Conservation (phyloP, 2,797 vertebrate species). For the Carcharodon carcharias region DNA sequence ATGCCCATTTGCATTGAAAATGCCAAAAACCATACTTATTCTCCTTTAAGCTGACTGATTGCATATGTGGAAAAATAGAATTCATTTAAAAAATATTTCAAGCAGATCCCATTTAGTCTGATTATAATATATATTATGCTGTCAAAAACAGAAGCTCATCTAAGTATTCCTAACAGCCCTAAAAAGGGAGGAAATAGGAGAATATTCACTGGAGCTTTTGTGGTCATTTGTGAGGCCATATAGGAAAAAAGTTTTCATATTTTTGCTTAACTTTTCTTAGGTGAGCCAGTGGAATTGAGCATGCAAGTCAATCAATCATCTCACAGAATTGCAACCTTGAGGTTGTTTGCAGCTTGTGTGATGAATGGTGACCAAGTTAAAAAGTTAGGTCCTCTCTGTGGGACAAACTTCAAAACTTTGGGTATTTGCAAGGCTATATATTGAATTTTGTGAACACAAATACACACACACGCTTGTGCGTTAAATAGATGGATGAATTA, state of each 20-base stretch:
- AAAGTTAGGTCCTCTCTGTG: not conserved
- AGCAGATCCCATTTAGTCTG: not conserved
- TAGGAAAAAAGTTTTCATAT: no score
- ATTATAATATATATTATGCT: not conserved
- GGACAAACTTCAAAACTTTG: not conserved
- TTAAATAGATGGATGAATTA: not conserved
- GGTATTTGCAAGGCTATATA: not conserved
- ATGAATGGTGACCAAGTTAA: not conserved
- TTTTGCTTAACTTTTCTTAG: no score
- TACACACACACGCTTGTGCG: not conserved
- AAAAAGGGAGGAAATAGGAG: not conserved
- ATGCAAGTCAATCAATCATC: not conserved
- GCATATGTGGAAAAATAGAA: not conserved
- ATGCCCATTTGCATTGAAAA: not conserved
- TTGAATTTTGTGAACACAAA: not conserved
- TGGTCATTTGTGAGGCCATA: no score
- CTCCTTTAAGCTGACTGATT: constrained; percentile 3
- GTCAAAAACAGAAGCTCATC: not conserved
- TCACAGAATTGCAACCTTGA: not conserved
- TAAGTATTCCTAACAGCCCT: not conserved
- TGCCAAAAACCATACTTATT: not conserved
- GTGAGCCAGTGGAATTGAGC: no score
- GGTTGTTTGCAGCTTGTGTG: not conserved
- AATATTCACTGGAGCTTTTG: not conserved
- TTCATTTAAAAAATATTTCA: not conserved